A percentile compares a stretch with the other conserved stretches of the same genome.
Conservation (phyloP, 1,140 invertebrate genomes). For the Drosophila micromelanica region DNA sequence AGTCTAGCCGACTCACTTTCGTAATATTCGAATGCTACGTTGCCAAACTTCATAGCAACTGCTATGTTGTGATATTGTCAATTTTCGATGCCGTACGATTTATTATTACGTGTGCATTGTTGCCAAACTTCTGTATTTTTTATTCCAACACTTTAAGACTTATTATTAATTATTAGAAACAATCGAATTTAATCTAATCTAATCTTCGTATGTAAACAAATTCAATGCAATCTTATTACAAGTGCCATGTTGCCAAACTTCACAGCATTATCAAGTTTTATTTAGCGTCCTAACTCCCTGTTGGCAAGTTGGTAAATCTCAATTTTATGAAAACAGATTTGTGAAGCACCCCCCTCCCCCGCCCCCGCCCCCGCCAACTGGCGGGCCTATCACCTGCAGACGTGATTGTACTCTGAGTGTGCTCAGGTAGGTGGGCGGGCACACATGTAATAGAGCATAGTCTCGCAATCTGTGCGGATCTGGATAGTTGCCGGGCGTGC, state of each 20-base stretch:
- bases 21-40: too few relatives aligned
- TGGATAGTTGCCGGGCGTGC: constrained; percentile 26
- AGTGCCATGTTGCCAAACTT: neutral
- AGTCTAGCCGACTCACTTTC: too few relatives aligned
- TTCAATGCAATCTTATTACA: neutral
- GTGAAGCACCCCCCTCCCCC: neutral
- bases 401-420: constrained; percentile 10
- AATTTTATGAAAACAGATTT: neutral
- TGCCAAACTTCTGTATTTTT: too few relatives aligned
- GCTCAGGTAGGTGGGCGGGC: too few relatives aligned
- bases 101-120: too few relatives aligned
- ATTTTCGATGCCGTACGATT: too few relatives aligned
- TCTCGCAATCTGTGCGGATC: constrained; percentile 18
- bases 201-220: too few relatives aligned
- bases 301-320: constrained; percentile 12
- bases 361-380: too few relatives aligned
- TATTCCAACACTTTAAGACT: too few relatives aligned
- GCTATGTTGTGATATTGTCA: neutral
- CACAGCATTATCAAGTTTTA: neutral
- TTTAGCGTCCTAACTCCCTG: neutral
- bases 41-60: too few relatives aligned
- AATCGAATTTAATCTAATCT: too few relatives aligned
- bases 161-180: too few relatives aligned
- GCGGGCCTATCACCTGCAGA: constrained; percentile 27
- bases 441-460: constrained; percentile 1